These are phyloP conservation scores for Microplitis demolitor DNA, from an alignment of 1,140 invertebrate species.

Conservation along the genomic window DNA sequence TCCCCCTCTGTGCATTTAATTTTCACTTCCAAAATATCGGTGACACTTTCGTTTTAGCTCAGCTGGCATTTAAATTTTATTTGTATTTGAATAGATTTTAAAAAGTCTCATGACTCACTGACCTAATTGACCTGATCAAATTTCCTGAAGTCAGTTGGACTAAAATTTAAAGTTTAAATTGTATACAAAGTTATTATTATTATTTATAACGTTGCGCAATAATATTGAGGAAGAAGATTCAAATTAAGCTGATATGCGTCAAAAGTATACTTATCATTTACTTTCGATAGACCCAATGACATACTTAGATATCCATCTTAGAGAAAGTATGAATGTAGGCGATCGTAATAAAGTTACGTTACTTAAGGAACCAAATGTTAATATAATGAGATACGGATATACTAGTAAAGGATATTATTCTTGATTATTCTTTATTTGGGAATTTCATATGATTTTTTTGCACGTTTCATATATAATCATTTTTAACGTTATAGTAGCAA, in stretches of 20 bases:
- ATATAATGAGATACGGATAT: neutral
- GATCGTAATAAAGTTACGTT: constrained; percentile 13
- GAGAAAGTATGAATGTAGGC: constrained; percentile 6
- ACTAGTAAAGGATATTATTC: neutral
- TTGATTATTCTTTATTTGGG: neutral
- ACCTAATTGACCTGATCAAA: neutral
- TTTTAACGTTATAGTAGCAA: too few species aligned
- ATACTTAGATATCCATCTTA: constrained; percentile 9
- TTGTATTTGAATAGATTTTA: neutral
- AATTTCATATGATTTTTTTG: too few species aligned
- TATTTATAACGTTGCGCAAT: neutral
- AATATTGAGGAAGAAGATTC: neutral
- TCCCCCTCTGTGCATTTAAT: neutral
- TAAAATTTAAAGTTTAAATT: neutral
- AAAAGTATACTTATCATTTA: neutral
- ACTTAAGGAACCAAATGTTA: neutral
- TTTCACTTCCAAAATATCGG: neutral
- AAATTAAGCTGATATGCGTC: neutral
- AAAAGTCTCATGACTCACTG: too few species aligned
- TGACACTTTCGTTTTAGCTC: neutral
- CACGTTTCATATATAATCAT: too few species aligned
- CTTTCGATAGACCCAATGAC: constrained; percentile 17
- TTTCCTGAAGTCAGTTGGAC: neutral
- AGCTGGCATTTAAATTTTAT: neutral
- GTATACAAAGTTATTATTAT: neutral